These are phyloP conservation scores for Mastomys coucha DNA, from an alignment of 2,113 vertebrate species.

Conservation along the genomic window DNA sequence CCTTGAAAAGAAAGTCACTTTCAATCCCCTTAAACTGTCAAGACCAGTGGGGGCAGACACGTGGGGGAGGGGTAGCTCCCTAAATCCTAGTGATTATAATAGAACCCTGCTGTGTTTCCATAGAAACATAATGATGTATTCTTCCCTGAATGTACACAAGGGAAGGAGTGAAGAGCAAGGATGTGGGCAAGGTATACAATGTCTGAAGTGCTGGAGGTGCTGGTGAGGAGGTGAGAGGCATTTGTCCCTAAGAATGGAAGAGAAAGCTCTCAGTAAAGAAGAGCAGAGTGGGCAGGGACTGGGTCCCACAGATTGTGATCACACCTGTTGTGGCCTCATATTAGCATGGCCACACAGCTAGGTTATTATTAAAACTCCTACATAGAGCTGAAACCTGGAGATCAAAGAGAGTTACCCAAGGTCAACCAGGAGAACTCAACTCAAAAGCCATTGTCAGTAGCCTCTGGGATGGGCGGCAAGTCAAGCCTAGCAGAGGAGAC, in stretches of 20 bases:
- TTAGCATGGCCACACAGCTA: not conserved
- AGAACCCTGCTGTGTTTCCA: constrained; percentile 79
- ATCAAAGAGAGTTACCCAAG: constrained; percentile 3
- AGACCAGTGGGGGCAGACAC: constrained; percentile 35
- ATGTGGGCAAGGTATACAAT: constrained; percentile 20
- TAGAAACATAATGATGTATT: constrained; percentile 78
- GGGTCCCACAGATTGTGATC: accelerated
- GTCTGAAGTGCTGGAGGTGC: not conserved
- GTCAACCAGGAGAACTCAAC: not conserved
- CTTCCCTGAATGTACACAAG: constrained; percentile 69
- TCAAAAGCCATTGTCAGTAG: not conserved
- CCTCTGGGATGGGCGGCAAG: not conserved
- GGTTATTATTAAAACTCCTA: not conserved
- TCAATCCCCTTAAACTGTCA: constrained; percentile 72
- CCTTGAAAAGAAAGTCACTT: constrained; percentile 78
- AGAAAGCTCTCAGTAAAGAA: not conserved
- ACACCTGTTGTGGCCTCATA: not conserved
- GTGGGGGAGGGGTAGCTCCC: not conserved
- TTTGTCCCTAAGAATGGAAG: not conserved
- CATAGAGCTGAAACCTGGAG: not conserved
- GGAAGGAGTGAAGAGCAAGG: constrained; percentile 41
- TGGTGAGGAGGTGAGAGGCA: not conserved
- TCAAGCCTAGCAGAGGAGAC: not conserved
- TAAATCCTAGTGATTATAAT: constrained; percentile 69
- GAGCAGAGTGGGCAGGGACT: not conserved